Percentiles rank a stretch among this genome's conserved stretches.
These are phyloP conservation scores for Epinotia bilunana DNA, from an alignment of 2,888 invertebrate genomes.

Conservation along the genomic window DNA sequence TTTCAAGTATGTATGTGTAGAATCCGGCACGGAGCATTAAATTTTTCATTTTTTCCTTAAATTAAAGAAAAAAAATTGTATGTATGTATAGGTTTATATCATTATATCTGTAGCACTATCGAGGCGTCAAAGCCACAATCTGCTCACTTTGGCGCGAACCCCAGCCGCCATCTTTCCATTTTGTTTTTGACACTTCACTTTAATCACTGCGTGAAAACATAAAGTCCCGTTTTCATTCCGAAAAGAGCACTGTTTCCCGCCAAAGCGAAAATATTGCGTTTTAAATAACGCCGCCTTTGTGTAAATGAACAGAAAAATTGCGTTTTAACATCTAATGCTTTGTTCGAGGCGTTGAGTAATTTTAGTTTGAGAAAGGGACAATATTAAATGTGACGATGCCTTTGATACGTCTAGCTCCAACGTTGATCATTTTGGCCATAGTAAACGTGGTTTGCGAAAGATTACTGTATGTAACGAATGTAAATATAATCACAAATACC, in stretches of 20 bases:
- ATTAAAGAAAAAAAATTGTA: too few species aligned
- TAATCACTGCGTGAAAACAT: conserved; percentile 81
- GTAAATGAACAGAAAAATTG: conserved; percentile 50
- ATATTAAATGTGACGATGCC: neutral
- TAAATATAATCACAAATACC: neutral
- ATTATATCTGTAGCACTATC: conserved; percentile 55
- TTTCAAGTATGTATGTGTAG: conserved; percentile 53
- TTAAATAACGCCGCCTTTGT: conserved; percentile 60
- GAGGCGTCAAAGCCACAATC: conserved; percentile 71
- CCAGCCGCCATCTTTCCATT: conserved; percentile 66
- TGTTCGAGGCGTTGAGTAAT: conserved; percentile 19
- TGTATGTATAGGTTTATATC: neutral
- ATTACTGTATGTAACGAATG: neutral
- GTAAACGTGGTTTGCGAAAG: neutral
- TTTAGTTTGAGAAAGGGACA: conserved; percentile 4
- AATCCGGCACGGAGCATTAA: too few species aligned
- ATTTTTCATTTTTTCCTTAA: too few species aligned
- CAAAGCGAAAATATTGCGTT: conserved; percentile 61
- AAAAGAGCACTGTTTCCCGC: conserved; percentile 73
- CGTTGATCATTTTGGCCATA: neutral
- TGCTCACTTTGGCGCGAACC: conserved; percentile 58
- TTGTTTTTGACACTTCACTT: conserved; percentile 84
- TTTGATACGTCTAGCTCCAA: neutral
- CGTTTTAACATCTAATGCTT: conserved; percentile 32
- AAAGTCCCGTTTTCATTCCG: conserved; percentile 77